phyloP scores from a whole-genome alignment of 2,113 vertebrate species.

The Gallinago undulata region DNA sequence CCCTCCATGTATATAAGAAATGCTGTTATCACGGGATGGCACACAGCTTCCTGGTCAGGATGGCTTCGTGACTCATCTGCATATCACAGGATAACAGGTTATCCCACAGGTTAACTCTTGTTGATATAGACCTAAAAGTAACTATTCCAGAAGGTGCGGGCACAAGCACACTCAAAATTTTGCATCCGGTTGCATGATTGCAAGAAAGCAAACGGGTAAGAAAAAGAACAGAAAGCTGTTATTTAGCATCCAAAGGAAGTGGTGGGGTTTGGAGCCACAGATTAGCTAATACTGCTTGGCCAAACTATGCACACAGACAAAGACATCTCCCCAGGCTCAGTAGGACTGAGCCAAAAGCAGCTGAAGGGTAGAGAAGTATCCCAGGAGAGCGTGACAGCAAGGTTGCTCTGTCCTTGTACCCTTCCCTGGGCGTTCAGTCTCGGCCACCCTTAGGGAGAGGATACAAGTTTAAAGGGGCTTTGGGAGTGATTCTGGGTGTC shows the following conservation, averaged over 20 bases:
- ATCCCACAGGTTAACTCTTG: too few relatives aligned
- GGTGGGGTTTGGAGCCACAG: neutral
- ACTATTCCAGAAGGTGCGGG: neutral
- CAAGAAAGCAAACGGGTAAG: neutral
- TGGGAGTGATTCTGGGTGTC: neutral
- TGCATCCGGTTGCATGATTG: neutral
- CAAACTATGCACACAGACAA: neutral
- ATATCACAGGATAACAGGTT: neutral
- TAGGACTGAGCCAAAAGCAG: neutral
- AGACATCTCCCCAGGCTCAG: neutral
- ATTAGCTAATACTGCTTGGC: neutral
- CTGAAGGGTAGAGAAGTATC: neutral
- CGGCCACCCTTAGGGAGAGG: neutral
- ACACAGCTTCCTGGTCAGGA: neutral
- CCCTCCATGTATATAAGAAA: neutral
- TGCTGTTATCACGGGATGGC: too few relatives aligned
- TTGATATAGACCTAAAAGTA: neutral
- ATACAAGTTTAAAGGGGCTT: neutral
- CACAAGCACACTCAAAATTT: neutral
- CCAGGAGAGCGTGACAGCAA: neutral
- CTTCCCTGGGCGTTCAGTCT: neutral
- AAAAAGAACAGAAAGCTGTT: neutral
- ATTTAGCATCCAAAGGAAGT: neutral
- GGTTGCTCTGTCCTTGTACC: neutral
- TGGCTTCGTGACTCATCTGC: fast-evolving